Conservation (phyloP, 1,140 invertebrate species). For the Ectropis grisescens region DNA sequence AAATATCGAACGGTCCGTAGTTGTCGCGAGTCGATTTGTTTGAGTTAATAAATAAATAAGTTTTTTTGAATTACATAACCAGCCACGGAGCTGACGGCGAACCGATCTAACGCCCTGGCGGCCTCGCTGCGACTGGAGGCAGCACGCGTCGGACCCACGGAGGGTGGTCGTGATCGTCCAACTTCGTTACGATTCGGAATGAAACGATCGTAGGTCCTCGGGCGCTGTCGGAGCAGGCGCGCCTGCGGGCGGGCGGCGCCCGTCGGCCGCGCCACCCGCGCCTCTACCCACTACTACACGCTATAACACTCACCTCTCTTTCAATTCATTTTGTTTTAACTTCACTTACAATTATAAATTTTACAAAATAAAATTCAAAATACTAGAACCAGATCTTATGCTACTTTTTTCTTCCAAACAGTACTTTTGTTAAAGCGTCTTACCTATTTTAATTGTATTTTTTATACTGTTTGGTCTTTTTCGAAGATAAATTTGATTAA, state of each 20-base stretch:
- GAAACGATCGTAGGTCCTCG: conserved; percentile 59
- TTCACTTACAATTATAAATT: conserved; percentile 15
- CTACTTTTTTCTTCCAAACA: too few relatives aligned
- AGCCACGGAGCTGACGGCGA: conserved; percentile 42
- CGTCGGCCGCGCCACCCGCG: conserved; percentile 26
- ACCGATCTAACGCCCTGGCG: conserved; percentile 56
- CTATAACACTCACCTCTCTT: conserved; percentile 39
- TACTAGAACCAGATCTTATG: too few relatives aligned
- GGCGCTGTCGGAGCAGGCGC: conserved; percentile 52
- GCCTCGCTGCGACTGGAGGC: conserved; percentile 60
- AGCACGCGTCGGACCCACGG: conserved; percentile 54
- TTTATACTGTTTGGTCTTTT: too few relatives aligned
- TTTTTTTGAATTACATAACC: conserved; percentile 68
- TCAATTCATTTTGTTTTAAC: conserved; percentile 39
- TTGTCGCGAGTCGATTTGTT: conserved; percentile 24
- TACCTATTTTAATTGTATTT: too few relatives aligned
- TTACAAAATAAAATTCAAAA: too few relatives aligned
- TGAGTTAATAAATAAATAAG: conserved; percentile 63
- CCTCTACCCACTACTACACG: conserved; percentile 36
- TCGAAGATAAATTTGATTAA: too few relatives aligned
- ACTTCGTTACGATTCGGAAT: conserved; percentile 58
- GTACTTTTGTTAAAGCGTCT: too few relatives aligned
- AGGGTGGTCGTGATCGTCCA: conserved; percentile 52
- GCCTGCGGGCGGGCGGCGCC: conserved; percentile 57
- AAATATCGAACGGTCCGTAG: conserved; percentile 9